These are phyloP conservation scores for Lithodes maja DNA, from an alignment of 2,888 invertebrate genomes.

Conservation along the genomic window DNA sequence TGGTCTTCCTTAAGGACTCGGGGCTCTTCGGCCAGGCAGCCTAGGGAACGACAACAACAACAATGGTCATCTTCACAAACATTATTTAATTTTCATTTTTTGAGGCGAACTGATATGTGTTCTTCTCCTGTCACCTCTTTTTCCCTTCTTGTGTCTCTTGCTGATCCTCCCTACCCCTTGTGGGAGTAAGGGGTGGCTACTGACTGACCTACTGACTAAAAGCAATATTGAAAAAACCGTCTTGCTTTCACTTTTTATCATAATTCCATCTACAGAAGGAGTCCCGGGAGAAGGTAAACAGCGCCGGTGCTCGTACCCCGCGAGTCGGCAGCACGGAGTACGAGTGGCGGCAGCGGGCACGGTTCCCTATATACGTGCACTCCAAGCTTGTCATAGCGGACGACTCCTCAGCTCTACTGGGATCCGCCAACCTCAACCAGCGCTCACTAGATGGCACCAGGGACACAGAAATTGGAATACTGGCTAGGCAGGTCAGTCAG, in stretches of 20 bases:
- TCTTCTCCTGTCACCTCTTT: too few relatives aligned
- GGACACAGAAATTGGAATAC: slow-evolving; percentile 65
- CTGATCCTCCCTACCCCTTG: too few relatives aligned
- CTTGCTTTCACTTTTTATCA: not conserved
- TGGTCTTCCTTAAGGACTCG: too few relatives aligned
- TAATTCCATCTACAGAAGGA: slow-evolving; percentile 18
- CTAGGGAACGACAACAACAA: too few relatives aligned
- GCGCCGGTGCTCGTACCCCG: slow-evolving; percentile 5
- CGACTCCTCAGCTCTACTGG: slow-evolving; percentile 60
- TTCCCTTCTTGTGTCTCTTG: too few relatives aligned
- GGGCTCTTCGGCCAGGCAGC: too few relatives aligned
- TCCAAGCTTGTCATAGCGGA: slow-evolving; percentile 67
- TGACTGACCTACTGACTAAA: not conserved
- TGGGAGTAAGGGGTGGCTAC: too few relatives aligned
- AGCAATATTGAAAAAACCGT: not conserved
- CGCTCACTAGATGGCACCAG: slow-evolving; percentile 63
- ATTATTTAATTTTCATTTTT: too few relatives aligned
- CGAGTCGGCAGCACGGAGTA: slow-evolving; percentile 16
- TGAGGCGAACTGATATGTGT: too few relatives aligned
- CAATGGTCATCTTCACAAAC: too few relatives aligned
- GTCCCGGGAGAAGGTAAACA: not conserved
- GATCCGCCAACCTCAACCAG: slow-evolving; percentile 69
- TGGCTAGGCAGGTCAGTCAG: slow-evolving; percentile 57
- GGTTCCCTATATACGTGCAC: slow-evolving; percentile 69
- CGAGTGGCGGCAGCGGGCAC: slow-evolving; percentile 32